Evolutionary conservation across 2,113 vertebrate species (phyloP).

Genomic region (Blennius ocellaris): DNA sequence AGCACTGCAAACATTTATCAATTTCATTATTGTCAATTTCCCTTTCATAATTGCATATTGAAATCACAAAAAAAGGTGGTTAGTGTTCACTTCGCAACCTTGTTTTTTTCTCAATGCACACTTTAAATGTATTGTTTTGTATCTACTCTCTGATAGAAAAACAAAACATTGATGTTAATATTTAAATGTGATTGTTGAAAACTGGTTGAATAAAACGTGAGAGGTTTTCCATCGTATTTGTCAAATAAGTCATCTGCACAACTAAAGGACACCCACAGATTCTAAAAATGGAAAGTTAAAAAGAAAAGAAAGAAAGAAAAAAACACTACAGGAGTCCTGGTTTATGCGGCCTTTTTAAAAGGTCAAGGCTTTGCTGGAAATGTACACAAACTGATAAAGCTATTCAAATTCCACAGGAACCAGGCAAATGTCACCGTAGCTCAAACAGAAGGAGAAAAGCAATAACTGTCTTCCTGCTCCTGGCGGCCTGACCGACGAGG

Average conservation of each 20-base stretch:
- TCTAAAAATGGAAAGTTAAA: conserved; percentile 39
- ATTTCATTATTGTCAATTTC: too few species aligned
- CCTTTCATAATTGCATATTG: too few species aligned
- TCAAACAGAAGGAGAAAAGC: conserved; percentile 49
- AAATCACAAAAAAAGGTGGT: too few species aligned
- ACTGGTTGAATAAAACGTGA: background rate
- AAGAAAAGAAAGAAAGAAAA: background rate
- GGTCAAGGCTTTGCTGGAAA: conserved; percentile 40
- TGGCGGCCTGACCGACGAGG: conserved; percentile 11
- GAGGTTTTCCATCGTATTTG: background rate
- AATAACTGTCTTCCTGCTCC: conserved; percentile 38
- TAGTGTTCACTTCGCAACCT: too few species aligned
- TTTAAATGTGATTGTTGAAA: background rate
- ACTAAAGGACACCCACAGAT: conserved; percentile 4
- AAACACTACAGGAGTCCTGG: conserved; percentile 1
- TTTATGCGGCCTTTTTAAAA: conserved; percentile 55
- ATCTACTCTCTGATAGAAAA: too few species aligned
- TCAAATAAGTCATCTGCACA: background rate
- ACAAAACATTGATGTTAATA: background rate
- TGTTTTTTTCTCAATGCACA: too few species aligned
- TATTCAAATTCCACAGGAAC: conserved; percentile 58
- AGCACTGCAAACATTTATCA: too few species aligned
- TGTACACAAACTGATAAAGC: conserved; percentile 54
- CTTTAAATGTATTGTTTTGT: too few species aligned
- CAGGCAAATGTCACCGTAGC: conserved; percentile 72